Conservation (phyloP, 2,888 invertebrate genomes). For the Philhelius pedissequus region DNA sequence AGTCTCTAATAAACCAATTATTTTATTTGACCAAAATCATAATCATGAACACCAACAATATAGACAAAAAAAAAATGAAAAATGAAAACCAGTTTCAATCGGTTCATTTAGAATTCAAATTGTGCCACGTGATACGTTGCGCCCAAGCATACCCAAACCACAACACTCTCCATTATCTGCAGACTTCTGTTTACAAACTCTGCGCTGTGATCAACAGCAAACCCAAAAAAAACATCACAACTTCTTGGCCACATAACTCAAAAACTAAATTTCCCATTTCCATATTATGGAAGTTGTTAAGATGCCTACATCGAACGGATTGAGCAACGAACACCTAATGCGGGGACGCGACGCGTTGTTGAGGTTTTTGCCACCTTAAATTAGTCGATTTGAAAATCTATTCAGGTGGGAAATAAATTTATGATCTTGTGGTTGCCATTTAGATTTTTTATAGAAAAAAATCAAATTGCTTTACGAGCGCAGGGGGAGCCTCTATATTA, state of each 20-base stretch:
- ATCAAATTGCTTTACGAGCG: constrained; percentile 51
- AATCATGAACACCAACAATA: neutral
- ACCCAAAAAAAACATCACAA: constrained; percentile 38
- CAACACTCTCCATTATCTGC: constrained; percentile 18
- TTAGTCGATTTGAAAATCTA: constrained; percentile 59
- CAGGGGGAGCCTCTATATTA: neutral
- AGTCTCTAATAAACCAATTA: neutral
- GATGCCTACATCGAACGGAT: neutral
- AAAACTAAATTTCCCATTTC: constrained; percentile 52
- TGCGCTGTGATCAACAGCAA: constrained; percentile 4
- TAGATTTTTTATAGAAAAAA: constrained; percentile 6
- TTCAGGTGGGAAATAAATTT: constrained; percentile 65
- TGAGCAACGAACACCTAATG: constrained; percentile 8
- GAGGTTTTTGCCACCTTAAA: constrained; percentile 54
- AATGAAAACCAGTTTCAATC: constrained; percentile 30
- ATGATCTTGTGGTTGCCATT: constrained; percentile 60
- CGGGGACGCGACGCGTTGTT: constrained; percentile 19
- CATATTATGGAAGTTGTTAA: neutral
- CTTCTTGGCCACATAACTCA: constrained; percentile 43
- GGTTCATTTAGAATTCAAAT: neutral
- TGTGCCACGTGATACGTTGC: neutral
- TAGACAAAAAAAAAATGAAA: too few relatives aligned
- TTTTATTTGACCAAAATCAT: neutral
- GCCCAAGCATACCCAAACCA: constrained; percentile 22
- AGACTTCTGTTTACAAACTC: constrained; percentile 50